Evolutionary conservation across 2,113 vertebrate genomes (phyloP).

Genomic region (Ceyx cyanopectus): DNA sequence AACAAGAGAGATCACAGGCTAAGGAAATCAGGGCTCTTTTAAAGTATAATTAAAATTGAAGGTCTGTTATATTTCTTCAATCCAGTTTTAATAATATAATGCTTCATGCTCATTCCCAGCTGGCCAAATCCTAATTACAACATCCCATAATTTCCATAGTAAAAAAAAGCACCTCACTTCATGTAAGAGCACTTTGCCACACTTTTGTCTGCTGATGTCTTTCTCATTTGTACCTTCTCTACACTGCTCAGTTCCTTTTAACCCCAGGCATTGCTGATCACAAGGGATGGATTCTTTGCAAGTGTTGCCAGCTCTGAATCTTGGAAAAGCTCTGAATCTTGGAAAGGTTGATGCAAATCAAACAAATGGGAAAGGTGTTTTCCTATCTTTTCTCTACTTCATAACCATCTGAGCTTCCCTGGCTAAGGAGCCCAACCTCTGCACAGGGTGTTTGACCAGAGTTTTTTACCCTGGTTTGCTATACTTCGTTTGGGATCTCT

Average conservation of each 20-base stretch:
- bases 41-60: slow-evolving; percentile 38
- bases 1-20: neutral
- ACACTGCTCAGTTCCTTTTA: neutral
- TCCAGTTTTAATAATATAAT: neutral
- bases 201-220: neutral
- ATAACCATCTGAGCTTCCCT: neutral
- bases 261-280: neutral
- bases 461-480: neutral
- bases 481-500: neutral
- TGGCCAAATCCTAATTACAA: slow-evolving; percentile 45
- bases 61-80: neutral
- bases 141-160: neutral
- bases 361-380: neutral
- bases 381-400: neutral
- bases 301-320: neutral
- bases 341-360: neutral
- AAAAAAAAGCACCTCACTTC: slow-evolving; percentile 11
- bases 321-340: neutral
- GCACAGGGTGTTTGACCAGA: neutral
- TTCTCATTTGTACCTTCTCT: neutral
- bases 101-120: slow-evolving; percentile 16
- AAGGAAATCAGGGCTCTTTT: neutral
- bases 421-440: neutral
- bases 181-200: neutral
- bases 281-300: neutral